These are phyloP conservation scores for Petaurus breviceps DNA, from an alignment of 2,113 vertebrate genomes.

Conservation along the genomic window DNA sequence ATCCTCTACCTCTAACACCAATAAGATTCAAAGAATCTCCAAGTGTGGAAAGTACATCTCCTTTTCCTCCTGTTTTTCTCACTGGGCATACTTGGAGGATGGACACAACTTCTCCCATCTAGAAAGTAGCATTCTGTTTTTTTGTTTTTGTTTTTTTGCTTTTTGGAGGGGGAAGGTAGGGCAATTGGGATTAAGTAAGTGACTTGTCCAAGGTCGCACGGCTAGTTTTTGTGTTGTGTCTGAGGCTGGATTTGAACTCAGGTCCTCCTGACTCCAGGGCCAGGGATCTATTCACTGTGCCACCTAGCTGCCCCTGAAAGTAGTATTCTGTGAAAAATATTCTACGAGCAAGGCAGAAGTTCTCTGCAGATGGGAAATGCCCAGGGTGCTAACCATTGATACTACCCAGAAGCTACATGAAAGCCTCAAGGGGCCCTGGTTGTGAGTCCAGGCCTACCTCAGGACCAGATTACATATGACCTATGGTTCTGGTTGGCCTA, in stretches of 20 bases:
- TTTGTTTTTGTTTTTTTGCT: background rate
- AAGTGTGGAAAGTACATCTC: background rate
- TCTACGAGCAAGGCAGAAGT: background rate
- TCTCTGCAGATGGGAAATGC: background rate
- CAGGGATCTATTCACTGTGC: no score
- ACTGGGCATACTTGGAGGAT: background rate
- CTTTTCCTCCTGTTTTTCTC: background rate
- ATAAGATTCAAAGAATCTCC: background rate
- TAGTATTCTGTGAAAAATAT: background rate
- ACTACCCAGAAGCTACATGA: background rate
- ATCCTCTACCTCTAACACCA: background rate
- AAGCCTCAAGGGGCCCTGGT: background rate
- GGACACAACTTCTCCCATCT: background rate
- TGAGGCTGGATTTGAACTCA: no score
- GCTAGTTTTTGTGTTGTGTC: no score
- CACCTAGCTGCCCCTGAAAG: background rate
- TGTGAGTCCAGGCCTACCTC: background rate
- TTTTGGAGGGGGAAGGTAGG: no score
- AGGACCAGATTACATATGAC: background rate
- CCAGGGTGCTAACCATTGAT: background rate
- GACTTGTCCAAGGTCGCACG: no score
- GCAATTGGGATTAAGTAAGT: no score
- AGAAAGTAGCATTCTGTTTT: background rate
- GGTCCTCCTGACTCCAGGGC: no score
- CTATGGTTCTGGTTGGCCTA: conserved; percentile 7